Percentiles rank a stretch among this genome's conserved stretches.
phyloP scores from a whole-genome alignment of 2,113 vertebrate genomes.

The Myiagra hebetior region DNA sequence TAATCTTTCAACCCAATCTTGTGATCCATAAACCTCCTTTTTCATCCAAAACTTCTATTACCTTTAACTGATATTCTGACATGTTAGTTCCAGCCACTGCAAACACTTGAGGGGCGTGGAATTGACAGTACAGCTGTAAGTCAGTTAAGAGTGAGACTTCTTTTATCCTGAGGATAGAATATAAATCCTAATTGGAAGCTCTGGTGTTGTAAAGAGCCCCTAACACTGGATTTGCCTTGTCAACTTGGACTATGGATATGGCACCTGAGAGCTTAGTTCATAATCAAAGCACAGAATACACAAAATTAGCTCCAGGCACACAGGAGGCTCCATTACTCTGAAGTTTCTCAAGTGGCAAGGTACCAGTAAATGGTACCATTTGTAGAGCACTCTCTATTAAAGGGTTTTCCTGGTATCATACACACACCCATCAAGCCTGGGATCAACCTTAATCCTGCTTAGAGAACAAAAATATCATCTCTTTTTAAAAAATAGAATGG shows the following conservation, averaged over 20 bases:
- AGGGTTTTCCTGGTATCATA: not conserved
- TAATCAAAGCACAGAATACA: not conserved
- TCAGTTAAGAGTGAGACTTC: not conserved
- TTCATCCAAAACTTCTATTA: not conserved
- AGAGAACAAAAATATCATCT: not conserved
- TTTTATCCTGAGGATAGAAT: not conserved
- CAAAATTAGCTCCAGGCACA: not conserved
- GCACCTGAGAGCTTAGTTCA: not conserved
- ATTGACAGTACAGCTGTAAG: not conserved
- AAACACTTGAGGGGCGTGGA: not conserved
- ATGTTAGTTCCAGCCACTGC: not conserved
- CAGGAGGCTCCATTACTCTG: not conserved
- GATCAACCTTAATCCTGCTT: not conserved
- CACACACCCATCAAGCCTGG: not conserved
- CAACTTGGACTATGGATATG: not conserved
- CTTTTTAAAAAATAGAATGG: not conserved
- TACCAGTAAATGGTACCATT: not conserved
- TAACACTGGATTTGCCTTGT: not conserved
- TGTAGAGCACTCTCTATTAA: not conserved
- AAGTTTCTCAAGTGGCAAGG: not conserved
- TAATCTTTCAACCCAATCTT: not conserved
- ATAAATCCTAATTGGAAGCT: not conserved
- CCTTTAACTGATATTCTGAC: not conserved
- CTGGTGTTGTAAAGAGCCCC: not conserved
- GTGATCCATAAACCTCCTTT: not conserved